Base-by-base conservation (phyloP, 2,797 vertebrate species). In the Tangara arthus region DNA sequence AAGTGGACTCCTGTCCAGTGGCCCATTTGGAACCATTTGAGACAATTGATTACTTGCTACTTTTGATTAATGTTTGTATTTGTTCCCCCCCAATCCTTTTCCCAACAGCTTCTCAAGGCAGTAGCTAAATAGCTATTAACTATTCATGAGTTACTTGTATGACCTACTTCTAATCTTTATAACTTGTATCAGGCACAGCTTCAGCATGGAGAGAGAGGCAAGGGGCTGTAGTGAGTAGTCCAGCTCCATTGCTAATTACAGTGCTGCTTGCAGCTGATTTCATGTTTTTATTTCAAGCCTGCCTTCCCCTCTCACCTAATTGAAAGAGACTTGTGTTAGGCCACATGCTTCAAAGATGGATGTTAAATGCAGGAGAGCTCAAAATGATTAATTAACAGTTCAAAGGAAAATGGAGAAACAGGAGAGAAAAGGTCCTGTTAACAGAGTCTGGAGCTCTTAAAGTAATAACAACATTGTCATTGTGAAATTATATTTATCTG, bases 121-220 rank as follows among this genome's bases (percentile, higher is more conserved):
- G 81, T 47, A 94, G 87, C 69, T 89, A 91, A 94, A 87, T 19
- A 85, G 52, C 70, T 64, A 80, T 92, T 88, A 96, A 92, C 41
- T 92, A 92, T 94, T 95, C 57, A 96, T 77, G 42, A 73, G 28
- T 63, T 77, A 60, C 49, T 88, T 15, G 5, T 72, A 68, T 46
- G 80, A 96, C 76, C 84, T 65, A 76, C 70, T 96, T 96, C 50
- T 94, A 88, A 75, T 93, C 56, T 90, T 53, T 89, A 46, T 37
- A 23, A 85, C 52, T 91, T 57, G 23, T 42, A 72, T 60, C n/a
- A 82, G 80, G 42, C 23, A 84, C 37, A 73, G 24, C 39, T 88
- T 87, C 81, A 89, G n/a, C 24, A 34, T 4, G 52, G 55, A 90
- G 42, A 90, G 34, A 90, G 42, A 91, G n/a, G 34, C 68, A 84